Base-by-base conservation (phyloP, 2,113 vertebrate genomes). In the Cyprinodon brontotheroides region DNA sequence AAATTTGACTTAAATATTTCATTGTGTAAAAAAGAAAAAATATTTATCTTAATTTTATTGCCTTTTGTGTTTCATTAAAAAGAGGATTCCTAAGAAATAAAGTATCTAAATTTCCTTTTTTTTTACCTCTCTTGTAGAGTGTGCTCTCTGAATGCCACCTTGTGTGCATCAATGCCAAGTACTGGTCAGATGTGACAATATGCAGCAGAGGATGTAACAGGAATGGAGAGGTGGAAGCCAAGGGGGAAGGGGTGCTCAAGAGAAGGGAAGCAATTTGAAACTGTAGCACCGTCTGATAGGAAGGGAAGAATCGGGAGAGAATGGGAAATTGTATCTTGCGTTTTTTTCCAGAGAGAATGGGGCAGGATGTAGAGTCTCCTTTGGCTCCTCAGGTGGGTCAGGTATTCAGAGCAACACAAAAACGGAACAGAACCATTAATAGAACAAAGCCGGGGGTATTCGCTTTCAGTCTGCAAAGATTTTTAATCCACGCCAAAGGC, bases 1-100 rank as follows among this genome's bases (percentile, higher is more conserved):
- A 91, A 92, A 92, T 93, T 92, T 91, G 82, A 90, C 84, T 88
- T 80, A 88, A 89, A 91, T 92, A 91, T 95, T 94, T 94, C 90
- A 89, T 82, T 83, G 68, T 94, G 92, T 91, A 93, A 92, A 92
- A 92, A 89, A 87, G 88, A 89, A 85, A 91, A 91, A 91, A 89
- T 95, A 94, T 95, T 95, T 95, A 95, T 94, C 94, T 94, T 95
- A 94, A 95, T 93, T 94, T 95, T 94, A 95, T 94, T 94, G 92
- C 90, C 90, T 93, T 92, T 93, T 92, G 90, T 91, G 91, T 94
- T 95, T 93, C 81, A 94, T 93, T 94, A 94, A 95, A 93, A 90
- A 72, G 92, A 91, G 79, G 67, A 90, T 89, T 90, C 84, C 89
- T 92, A 89, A 77, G 77, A 78, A 90, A 79, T 37, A 70, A 78